phyloP scores from a whole-genome alignment of 2,888 invertebrate genomes.

The Pelosia muscerda region DNA sequence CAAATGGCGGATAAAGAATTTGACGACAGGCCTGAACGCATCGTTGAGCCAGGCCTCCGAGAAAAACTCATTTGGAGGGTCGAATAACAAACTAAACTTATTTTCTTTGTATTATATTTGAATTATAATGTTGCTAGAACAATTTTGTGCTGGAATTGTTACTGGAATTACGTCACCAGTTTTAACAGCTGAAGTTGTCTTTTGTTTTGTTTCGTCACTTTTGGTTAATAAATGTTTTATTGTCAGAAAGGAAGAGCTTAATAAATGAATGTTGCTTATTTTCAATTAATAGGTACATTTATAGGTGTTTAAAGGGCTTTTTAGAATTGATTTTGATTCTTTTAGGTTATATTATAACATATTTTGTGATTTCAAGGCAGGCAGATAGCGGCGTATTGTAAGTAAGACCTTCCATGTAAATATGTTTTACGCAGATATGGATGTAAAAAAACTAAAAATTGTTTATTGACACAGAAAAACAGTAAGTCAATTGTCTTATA shows the following conservation, averaged over 20 bases:
- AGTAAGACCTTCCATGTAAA: too few species aligned
- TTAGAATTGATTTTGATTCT: not conserved
- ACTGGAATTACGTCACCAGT: not conserved
- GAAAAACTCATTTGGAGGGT: conserved; percentile 37
- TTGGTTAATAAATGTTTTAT: not conserved
- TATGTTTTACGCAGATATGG: too few species aligned
- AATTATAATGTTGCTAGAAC: conserved; percentile 16
- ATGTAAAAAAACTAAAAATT: too few species aligned
- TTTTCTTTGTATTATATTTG: conserved; percentile 23
- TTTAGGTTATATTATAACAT: not conserved
- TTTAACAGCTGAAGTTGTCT: not conserved
- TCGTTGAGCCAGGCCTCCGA: conserved; percentile 30
- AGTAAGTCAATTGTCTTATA: too few species aligned
- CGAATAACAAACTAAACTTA: conserved; percentile 34
- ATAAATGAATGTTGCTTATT: not conserved
- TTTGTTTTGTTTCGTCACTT: not conserved
- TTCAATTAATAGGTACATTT: not conserved
- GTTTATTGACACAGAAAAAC: too few species aligned
- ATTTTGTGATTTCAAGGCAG: too few species aligned
- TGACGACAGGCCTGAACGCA: conserved; percentile 37
- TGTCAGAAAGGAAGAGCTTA: not conserved
- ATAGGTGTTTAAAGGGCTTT: too few species aligned
- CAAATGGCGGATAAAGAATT: conserved; percentile 50
- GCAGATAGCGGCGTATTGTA: not conserved
- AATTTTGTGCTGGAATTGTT: not conserved